Evolutionary conservation across 2,888 invertebrate species (phyloP).

Genomic region (Drosophila meridionalis): DNA sequence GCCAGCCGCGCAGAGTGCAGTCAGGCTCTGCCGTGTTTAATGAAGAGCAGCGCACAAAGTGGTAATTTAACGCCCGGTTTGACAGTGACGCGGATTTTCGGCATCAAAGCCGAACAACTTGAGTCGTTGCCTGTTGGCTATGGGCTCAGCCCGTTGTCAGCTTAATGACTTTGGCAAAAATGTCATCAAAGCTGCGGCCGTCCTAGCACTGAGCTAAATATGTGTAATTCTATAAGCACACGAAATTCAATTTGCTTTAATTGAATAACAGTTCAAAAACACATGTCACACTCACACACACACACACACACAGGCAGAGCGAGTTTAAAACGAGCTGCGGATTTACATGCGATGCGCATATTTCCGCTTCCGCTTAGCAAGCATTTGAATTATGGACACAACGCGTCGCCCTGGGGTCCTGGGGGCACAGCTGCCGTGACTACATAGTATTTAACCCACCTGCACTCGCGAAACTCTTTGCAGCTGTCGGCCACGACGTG

Average conservation of each 20-base stretch:
- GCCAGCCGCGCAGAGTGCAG: slow-evolving; percentile 42
- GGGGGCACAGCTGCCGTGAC: slow-evolving; percentile 9
- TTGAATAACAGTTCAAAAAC: slow-evolving; percentile 54
- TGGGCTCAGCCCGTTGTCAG: slow-evolving; percentile 34
- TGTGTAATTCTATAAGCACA: slow-evolving; percentile 63
- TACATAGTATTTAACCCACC: slow-evolving; percentile 86
- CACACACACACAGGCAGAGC: background rate
- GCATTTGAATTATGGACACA: slow-evolving; percentile 65
- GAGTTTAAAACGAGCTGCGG: slow-evolving; percentile 42
- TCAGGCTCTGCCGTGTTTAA: slow-evolving; percentile 36
- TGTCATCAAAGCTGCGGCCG: slow-evolving; percentile 50
- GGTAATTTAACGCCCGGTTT: slow-evolving; percentile 77
- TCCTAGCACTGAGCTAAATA: slow-evolving; percentile 46
- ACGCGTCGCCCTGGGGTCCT: slow-evolving; percentile 3
- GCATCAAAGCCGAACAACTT: slow-evolving; percentile 32
- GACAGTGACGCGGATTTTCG: slow-evolving; percentile 52
- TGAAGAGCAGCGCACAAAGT: slow-evolving; percentile 58
- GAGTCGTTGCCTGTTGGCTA: slow-evolving; percentile 17
- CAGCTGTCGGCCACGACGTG: slow-evolving; percentile 93
- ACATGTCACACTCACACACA: slow-evolving; percentile 9
- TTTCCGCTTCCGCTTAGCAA: slow-evolving; percentile 63
- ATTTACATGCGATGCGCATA: slow-evolving; percentile 64
- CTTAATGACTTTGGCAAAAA: slow-evolving; percentile 54
- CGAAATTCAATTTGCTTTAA: slow-evolving; percentile 65
- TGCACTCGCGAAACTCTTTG: slow-evolving; percentile 93